Evolutionary conservation across 2,888 invertebrate genomes (phyloP).

Genomic region (Ormyrus rosae): DNA sequence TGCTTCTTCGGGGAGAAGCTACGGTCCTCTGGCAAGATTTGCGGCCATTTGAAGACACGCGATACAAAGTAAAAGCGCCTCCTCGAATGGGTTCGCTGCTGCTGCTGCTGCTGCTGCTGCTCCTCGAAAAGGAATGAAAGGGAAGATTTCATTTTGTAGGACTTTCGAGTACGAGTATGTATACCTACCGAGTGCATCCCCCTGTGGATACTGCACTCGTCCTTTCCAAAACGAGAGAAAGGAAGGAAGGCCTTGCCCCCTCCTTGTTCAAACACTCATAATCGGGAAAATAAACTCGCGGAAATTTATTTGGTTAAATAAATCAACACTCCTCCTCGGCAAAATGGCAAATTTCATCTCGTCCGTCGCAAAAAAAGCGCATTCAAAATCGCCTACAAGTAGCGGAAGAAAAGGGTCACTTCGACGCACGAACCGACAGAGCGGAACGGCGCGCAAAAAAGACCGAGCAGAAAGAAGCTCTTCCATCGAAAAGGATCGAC

Average conservation of each 20-base stretch:
- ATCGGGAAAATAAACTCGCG: no score
- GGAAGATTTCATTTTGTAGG: conserved; percentile 49
- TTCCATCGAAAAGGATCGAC: no score
- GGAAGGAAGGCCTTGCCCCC: background rate
- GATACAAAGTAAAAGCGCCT: conserved; percentile 47
- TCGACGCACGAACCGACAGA: background rate
- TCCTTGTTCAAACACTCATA: background rate
- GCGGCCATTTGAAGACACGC: conserved; percentile 47
- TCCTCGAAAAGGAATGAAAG: conserved; percentile 45
- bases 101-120: background rate
- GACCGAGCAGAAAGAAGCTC: no score
- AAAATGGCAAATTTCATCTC: no score
- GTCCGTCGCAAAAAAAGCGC: no score
- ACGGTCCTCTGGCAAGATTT: conserved; percentile 32
- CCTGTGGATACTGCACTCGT: conserved; percentile 26
- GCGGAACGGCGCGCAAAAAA: conserved; percentile 26
- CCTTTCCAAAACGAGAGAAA: conserved; percentile 26
- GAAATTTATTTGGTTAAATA: no score
- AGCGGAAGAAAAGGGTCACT: no score
- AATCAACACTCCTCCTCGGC: no score
- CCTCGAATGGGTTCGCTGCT: conserved; percentile 16
- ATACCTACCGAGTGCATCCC: background rate
- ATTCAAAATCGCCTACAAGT: no score
- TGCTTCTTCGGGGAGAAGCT: background rate
- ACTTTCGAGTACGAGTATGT: conserved; percentile 1